Conservation (phyloP, 2,113 vertebrate genomes). For the Gymnorhina tibicen region DNA sequence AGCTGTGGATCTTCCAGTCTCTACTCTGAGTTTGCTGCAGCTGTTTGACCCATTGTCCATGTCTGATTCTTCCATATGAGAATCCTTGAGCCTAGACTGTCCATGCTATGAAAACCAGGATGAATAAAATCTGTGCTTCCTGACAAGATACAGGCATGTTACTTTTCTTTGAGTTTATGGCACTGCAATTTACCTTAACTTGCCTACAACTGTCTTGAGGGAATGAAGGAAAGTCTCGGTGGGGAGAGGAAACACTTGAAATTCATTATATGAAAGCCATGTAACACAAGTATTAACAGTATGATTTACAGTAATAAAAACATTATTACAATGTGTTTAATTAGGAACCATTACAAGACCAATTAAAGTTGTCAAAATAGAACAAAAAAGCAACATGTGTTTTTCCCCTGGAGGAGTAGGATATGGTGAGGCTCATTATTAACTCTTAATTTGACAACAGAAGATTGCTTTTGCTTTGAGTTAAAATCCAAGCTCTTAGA, state of each 20-base stretch:
- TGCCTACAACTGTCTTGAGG: background rate
- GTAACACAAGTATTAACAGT: background rate
- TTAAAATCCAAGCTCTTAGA: background rate
- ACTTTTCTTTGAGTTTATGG: background rate
- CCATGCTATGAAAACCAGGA: background rate
- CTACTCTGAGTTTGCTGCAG: background rate
- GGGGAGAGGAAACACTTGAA: background rate
- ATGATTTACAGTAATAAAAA: constrained; percentile 28
- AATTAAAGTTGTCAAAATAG: constrained; percentile 30
- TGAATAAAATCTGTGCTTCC: background rate
- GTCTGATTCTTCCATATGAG: background rate
- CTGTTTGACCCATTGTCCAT: background rate
- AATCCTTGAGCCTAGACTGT: background rate
- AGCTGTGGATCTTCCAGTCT: background rate
- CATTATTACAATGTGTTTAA: background rate
- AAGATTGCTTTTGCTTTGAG: background rate
- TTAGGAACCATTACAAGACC: constrained; percentile 3
- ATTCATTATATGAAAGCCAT: background rate
- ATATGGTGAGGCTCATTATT: background rate
- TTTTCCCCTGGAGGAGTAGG: background rate
- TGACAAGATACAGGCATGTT: background rate
- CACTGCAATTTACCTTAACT: background rate
- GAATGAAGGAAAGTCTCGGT: background rate
- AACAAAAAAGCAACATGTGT: background rate
- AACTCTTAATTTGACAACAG: background rate